Percentiles rank a stretch among this genome's conserved stretches.
Evolutionary conservation across 2,113 vertebrate genomes (phyloP).

Genomic region (Strix aluco): DNA sequence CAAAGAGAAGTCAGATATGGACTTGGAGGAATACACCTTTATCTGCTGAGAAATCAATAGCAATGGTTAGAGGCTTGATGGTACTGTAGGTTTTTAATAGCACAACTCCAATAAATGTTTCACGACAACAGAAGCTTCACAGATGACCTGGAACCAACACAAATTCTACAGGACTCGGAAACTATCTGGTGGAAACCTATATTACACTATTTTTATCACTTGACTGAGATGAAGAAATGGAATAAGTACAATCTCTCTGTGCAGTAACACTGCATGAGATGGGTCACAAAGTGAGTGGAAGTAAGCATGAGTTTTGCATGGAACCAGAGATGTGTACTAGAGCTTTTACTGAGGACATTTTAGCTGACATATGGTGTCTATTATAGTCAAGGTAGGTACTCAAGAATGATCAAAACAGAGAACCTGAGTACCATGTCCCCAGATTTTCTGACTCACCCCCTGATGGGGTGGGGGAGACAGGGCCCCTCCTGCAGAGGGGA

Average conservation of each 20-base stretch:
- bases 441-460: neutral
- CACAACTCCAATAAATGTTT: neutral
- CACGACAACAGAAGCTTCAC: neutral
- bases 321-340: neutral
- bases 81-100: neutral
- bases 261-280: neutral
- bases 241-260: neutral
- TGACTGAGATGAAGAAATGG: neutral
- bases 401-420: neutral
- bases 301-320: neutral
- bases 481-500: neutral
- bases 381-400: neutral
- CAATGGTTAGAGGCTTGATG: neutral
- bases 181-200: neutral
- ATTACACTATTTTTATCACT: neutral
- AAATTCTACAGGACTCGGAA: neutral
- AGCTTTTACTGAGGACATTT: neutral
- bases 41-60: neutral
- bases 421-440: neutral
- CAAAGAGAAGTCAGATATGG: neutral
- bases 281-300: neutral
- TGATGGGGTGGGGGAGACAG: neutral
- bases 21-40: neutral
- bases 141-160: neutral
- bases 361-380: neutral